Base-by-base conservation (phyloP, 2,888 invertebrate genomes). In the Dichetophora obliterata region DNA sequence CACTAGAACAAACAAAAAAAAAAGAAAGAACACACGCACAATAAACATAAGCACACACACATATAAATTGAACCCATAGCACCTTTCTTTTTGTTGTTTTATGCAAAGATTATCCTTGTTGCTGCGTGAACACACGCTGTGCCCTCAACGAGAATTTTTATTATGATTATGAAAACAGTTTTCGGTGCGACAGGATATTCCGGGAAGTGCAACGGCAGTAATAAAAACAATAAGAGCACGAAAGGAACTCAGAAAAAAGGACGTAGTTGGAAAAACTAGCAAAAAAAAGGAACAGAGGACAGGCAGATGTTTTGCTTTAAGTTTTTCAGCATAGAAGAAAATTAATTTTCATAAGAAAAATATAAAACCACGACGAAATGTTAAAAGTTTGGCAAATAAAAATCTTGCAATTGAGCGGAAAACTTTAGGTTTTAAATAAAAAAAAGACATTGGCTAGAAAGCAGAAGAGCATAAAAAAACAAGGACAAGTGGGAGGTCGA, bases 301-400 rank as follows among this genome's bases (percentile, higher is more conserved):
- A 19, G 59, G 43, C 72, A 72, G 72, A 59, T 72, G 72, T 72
- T 72, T 72, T 72, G 27, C 72, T 59, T 59, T n/a, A 72, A 54
- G 43, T 72, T 72, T 48, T 4, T 54, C 19, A n/a, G 8, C 9
- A 31, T 24, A 43, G 14, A 34, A 48, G 59, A 72, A 61, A 59
- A 72, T 72, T 72, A 48, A 72, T 61, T 71, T 27, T 48, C 59
- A 22, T 22, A 22, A 22, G 34, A 37, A 37, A 66, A 5, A 43
- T 16, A 31, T 52, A 22, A 3, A 31, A 27, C 16, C 34, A 16
- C 57, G 16, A 57, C 19, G 57, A 22, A 57, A 57, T 71, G 37
- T 37, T 31, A n/a, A 70, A 57, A 70, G 68, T 68, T 68, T 68
- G 63, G 50, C 8, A 9, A 70, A 70, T 71, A 71, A 71, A 59